These are phyloP conservation scores for Eupsittula cactorum DNA, from an alignment of 2,113 vertebrate species.

Conservation along the genomic window DNA sequence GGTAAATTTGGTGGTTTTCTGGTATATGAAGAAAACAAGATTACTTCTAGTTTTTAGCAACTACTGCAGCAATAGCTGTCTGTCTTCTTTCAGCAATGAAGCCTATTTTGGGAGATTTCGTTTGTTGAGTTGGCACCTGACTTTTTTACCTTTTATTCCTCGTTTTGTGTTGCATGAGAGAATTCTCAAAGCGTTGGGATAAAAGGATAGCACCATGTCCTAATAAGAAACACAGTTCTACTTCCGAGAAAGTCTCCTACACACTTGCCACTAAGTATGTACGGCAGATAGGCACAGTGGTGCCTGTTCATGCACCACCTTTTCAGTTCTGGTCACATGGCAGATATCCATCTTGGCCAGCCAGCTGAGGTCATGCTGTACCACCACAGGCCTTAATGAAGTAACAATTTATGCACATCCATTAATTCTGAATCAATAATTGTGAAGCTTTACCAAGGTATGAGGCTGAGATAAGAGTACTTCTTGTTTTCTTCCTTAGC, in stretches of 20 bases:
- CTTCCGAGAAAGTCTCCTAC: not conserved
- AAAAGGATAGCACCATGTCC: not conserved
- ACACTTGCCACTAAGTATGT: not conserved
- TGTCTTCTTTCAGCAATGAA: not conserved
- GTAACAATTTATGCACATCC: not conserved
- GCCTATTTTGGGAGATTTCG: not conserved
- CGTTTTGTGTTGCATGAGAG: not conserved
- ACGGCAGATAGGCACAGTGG: not conserved
- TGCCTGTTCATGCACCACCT: not conserved
- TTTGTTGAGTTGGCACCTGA: not conserved
- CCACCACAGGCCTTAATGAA: not conserved
- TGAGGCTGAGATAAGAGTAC: not conserved
- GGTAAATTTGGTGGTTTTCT: not conserved
- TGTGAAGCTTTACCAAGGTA: not conserved
- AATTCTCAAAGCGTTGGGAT: not conserved
- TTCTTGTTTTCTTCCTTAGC: not conserved
- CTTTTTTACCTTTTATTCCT: not conserved
- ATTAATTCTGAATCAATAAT: not conserved
- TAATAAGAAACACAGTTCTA: not conserved
- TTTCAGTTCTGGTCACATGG: not conserved
- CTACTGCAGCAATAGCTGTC: not conserved
- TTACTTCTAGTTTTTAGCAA: not conserved
- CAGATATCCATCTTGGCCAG: not conserved
- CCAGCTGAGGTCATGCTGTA: not conserved
- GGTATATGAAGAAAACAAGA: not conserved